Conservation (phyloP, 2,888 invertebrate species). For the Branchellion lobata region DNA sequence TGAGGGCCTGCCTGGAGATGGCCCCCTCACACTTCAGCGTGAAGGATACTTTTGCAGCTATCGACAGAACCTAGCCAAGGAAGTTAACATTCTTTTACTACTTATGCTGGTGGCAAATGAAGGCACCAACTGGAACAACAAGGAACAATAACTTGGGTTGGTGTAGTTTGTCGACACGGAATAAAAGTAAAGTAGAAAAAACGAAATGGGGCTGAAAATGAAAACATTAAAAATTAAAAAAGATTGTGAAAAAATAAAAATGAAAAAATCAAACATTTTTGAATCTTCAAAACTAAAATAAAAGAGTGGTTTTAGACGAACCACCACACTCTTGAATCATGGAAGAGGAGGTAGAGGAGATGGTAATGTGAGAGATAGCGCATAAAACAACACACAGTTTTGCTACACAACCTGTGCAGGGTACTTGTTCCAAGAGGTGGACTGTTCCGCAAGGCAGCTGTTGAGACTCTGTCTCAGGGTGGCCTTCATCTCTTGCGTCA, state of each 20-base stretch:
- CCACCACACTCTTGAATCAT: too few species aligned
- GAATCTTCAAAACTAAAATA: too few species aligned
- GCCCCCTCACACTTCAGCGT: conserved; percentile 81
- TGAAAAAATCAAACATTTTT: too few species aligned
- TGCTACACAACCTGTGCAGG: conserved; percentile 69
- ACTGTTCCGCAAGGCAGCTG: conserved; percentile 64
- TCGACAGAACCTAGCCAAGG: conserved; percentile 71
- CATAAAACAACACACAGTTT: too few species aligned
- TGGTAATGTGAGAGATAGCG: too few species aligned
- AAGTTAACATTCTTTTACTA: neutral
- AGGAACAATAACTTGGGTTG: too few species aligned
- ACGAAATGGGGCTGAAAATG: too few species aligned
- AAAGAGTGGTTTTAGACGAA: too few species aligned
- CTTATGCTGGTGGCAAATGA: neutral
- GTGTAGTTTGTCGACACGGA: too few species aligned
- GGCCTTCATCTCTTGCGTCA: conserved; percentile 79
- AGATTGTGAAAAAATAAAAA: neutral
- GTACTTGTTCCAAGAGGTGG: conserved; percentile 69
- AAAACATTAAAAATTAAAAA: neutral
- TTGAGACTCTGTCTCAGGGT: conserved; percentile 74
- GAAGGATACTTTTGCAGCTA: conserved; percentile 81
- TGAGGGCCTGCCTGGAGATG: conserved; percentile 67
- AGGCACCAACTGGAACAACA: too few species aligned
- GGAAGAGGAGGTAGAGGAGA: too few species aligned
- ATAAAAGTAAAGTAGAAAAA: neutral